Evolutionary conservation across 2,888 invertebrate species (phyloP).

Genomic region (Cheilosia vernalis): DNA sequence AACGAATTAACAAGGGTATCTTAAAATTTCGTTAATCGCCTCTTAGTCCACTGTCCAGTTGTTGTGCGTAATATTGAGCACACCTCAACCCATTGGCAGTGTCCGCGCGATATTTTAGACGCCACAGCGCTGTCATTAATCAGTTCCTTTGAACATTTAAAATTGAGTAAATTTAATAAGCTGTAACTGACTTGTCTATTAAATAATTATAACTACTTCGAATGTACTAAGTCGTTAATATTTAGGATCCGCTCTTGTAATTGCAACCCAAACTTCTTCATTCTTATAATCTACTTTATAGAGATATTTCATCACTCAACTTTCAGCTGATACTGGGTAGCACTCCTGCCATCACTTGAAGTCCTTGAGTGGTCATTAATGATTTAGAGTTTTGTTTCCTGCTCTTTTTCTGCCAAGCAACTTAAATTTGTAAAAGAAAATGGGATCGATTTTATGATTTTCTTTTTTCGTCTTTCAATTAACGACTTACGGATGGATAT

Average conservation of each 20-base stretch:
- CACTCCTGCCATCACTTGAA: neutral
- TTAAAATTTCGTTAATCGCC: neutral
- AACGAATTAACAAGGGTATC: neutral
- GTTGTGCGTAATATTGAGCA: neutral
- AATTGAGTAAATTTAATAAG: conserved; percentile 30
- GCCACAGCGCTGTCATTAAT: neutral
- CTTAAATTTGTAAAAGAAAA: no score
- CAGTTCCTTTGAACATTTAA: neutral
- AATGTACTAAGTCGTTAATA: conserved; percentile 7
- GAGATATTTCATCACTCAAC: conserved; percentile 14
- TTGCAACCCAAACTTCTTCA: neutral
- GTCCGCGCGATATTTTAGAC: no score
- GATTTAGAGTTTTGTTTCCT: conserved; percentile 7
- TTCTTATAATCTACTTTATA: neutral
- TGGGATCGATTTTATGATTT: no score
- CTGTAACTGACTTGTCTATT: conserved; percentile 28
- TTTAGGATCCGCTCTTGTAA: conserved; percentile 25
- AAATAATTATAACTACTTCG: conserved; percentile 26
- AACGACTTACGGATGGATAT: no score
- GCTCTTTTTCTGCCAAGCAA: neutral
- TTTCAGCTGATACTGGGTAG: neutral
- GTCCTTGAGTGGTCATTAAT: conserved; percentile 31
- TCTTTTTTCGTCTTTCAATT: no score
- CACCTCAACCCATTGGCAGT: neutral
- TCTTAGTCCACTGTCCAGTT: neutral